Evolutionary conservation across 2,113 vertebrate species (phyloP), one percentile per base, ranked within the genome.

Genomic region (Phainopepla nitens): DNA sequence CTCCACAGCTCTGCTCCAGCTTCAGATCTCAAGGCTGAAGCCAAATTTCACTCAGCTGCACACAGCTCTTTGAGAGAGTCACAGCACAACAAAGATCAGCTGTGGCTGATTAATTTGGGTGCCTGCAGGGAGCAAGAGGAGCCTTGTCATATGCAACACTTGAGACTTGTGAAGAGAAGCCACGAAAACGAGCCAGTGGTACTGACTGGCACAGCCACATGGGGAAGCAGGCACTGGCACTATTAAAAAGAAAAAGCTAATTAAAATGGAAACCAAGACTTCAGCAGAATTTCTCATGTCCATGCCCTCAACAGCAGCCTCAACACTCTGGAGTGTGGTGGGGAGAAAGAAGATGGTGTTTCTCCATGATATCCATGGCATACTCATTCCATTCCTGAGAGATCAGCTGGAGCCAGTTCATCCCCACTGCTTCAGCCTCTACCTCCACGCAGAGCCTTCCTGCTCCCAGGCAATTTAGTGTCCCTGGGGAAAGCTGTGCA

Each of bases 161-260:
- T 78, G 29, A 89, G 72, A 92, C 93, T 94, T 90, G 80, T 78
- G 82, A 97, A 92, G 54, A 83, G 90, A 92, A 93, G 83, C 72
- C 60, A 2, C 0, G 1, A 87, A 89, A 91, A 84, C 11, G n/a
- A 84, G 64, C 14, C 2, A 86, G 50, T 64, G 44, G 71, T 75
- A 56, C 56, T 87, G 90, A 90, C 88, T 95, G 82, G 88, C 85
- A 95, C 71, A 94, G 90, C 85, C 94, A 70, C 76, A 70, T 13
- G 75, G 54, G 42, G 92, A 97, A 93, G 64, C 39, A 81, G 75
- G 56, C 68, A 90, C 0, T 90, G 85, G 92, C 90, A 56, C 36
- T 25, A 22, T n/a, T 95, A 44, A 88, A 92, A 94, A 86, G 72
- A 58, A 94, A 82, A 90, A 25, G 16, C 58, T 77, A 86, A 92